A percentile compares a stretch with the other conserved stretches of the same genome.
Conservation (phyloP, 2,113 vertebrate genomes). For the Ramphastos sulfuratus region DNA sequence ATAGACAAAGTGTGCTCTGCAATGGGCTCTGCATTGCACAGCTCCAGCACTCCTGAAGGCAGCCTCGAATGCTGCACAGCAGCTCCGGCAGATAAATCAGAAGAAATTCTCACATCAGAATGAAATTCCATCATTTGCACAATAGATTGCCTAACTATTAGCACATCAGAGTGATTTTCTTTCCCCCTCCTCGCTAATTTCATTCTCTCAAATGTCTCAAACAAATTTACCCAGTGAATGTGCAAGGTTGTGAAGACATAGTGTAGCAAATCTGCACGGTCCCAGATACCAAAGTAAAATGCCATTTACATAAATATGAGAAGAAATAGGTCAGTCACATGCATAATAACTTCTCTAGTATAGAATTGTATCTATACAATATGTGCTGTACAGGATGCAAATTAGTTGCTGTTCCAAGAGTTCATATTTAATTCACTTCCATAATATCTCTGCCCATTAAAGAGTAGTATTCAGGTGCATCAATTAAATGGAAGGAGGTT, state of each 20-base stretch:
- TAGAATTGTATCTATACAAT: not conserved
- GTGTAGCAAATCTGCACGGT: not conserved
- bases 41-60: not conserved
- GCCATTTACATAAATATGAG: not conserved
- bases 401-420: not conserved
- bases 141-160: not conserved
- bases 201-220: not conserved
- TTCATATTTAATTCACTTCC: conserved; percentile 13
- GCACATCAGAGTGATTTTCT: not conserved
- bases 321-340: not conserved
- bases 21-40: too few relatives aligned
- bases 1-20: not conserved
- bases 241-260: not conserved
- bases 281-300: not conserved
- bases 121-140: not conserved
- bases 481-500: conserved; percentile 7
- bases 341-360: not conserved
- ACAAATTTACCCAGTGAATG: not conserved
- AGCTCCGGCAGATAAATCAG: not conserved
- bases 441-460: conserved; percentile 16
- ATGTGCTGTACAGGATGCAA: not conserved
- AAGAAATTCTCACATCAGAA: not conserved
- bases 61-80: not conserved
- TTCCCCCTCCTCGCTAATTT: not conserved
- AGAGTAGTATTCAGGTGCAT: conserved; percentile 6